phyloP scores from a whole-genome alignment of 2,113 vertebrate genomes.

The Dissostichus mawsoni region DNA sequence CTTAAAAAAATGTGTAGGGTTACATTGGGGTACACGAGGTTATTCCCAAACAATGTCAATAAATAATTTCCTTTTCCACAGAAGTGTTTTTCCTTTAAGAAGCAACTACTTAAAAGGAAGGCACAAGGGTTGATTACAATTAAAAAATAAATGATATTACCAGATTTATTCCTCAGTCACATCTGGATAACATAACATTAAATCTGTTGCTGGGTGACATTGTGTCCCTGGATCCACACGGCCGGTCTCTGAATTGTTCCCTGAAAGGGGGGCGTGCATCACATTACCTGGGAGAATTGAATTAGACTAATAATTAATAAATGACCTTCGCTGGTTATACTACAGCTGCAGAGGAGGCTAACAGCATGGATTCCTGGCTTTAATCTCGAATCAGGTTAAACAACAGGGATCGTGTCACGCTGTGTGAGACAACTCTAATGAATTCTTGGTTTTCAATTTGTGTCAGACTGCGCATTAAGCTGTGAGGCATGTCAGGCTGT shows the following conservation, averaged over 20 bases:
- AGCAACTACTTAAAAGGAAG: too few species aligned
- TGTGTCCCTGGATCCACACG: neutral
- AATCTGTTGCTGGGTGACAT: neutral
- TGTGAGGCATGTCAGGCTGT: neutral
- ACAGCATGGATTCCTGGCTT: neutral
- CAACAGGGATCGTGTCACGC: neutral
- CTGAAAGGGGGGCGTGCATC: neutral
- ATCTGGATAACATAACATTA: neutral
- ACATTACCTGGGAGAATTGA: neutral
- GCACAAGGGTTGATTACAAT: too few species aligned
- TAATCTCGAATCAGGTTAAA: neutral
- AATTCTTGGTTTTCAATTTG: neutral
- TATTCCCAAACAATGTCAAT: too few species aligned
- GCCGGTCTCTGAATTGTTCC: neutral
- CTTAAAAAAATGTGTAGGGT: too few species aligned
- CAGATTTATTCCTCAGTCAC: neutral
- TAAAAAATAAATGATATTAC: too few species aligned
- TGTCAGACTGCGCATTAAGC: neutral
- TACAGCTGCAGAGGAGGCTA: neutral
- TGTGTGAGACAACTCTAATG: neutral
- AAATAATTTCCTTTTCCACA: too few species aligned
- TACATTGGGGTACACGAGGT: too few species aligned
- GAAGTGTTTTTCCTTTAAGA: too few species aligned
- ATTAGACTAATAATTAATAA: neutral
- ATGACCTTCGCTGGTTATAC: neutral